Base-by-base conservation (phyloP, 2,888 invertebrate species). In the Drosophila koepferae region DNA sequence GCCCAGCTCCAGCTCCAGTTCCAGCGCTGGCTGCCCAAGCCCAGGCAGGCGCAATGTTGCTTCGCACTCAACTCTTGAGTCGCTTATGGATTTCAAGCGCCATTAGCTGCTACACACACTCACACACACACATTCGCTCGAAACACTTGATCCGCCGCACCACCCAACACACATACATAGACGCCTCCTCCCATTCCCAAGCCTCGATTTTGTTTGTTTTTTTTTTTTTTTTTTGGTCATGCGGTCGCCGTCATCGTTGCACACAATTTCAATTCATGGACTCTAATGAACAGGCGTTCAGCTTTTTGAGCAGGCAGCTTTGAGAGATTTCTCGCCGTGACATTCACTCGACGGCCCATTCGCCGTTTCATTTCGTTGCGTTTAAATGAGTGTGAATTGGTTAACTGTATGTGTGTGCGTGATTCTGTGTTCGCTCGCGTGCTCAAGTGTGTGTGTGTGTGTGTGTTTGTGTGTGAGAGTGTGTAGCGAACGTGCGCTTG, bases 251-350 rank as follows among this genome's bases (percentile, higher is more conserved):
- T 72, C 79, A 81, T 79, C 82, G 80, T 74, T 73, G 80, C 82
- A 89, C 87, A 85, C 81, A 90, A 91, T 91, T 92, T 91, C 90
- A 92, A 92, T 92, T 92, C 92, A 90, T 92, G 92, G 92, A 92
- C 93, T 93, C 92, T 92, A 92, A 90, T 79, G 80, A 90, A 81
- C 85, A 91, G 93, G 93, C 84, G 68, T 80, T 40, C 92, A 92
- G 91, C 67, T 53, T 2, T 5, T 1, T 7, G 0, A 63, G 74
- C 53, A 8, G 34, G 71, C 54, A 31, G 55, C 77, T 80, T 83
- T 65, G 77, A 69, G 77, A 69, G 72, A 72, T 71, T 77, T 71
- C 70, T 75, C 59, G 78, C 71, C 79, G 72, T 72, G 76, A 74
- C 76, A 77, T 76, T 89, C 89, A 86, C 85, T 89, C 85, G 77